These are phyloP conservation scores for Gymnocypris eckloni DNA, from an alignment of 2,797 vertebrate species.

Conservation along the genomic window DNA sequence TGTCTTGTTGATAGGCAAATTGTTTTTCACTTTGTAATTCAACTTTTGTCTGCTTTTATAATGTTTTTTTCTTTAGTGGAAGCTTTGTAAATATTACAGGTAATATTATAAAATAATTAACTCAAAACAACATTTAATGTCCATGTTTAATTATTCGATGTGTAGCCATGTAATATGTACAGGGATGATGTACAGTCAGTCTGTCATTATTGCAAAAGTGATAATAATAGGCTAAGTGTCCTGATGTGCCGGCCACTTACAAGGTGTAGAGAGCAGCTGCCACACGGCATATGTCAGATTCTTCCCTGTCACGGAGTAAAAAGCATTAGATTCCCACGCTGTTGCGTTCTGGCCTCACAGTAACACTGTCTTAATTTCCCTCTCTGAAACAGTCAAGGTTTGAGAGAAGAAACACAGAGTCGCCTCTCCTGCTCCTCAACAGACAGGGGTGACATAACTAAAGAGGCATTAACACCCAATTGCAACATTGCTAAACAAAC, in stretches of 20 bases:
- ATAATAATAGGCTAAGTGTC: neutral
- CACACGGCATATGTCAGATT: conserved; percentile 35
- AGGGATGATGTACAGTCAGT: neutral
- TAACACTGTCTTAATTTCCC: conserved; percentile 52
- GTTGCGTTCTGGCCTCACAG: conserved; percentile 51
- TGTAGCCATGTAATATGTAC: neutral
- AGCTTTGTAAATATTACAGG: neutral
- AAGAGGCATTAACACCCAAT: conserved; percentile 75
- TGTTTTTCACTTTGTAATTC: neutral
- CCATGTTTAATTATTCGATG: neutral
- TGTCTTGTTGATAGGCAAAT: neutral
- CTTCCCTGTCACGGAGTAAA: conserved; percentile 34
- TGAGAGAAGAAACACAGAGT: conserved; percentile 47
- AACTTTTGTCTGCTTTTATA: neutral
- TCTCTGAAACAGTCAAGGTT: conserved; percentile 48
- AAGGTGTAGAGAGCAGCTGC: neutral
- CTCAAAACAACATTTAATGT: neutral
- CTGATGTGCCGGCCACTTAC: neutral
- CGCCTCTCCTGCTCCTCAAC: conserved; percentile 59
- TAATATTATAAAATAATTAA: neutral
- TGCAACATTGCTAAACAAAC: conserved; percentile 73
- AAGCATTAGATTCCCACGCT: conserved; percentile 44
- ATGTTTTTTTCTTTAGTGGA: neutral
- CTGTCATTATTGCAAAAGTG: neutral
- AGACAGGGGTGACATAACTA: conserved; percentile 74